phyloP scores from a whole-genome alignment of 2,113 vertebrate genomes.

The Symphodus melops region DNA sequence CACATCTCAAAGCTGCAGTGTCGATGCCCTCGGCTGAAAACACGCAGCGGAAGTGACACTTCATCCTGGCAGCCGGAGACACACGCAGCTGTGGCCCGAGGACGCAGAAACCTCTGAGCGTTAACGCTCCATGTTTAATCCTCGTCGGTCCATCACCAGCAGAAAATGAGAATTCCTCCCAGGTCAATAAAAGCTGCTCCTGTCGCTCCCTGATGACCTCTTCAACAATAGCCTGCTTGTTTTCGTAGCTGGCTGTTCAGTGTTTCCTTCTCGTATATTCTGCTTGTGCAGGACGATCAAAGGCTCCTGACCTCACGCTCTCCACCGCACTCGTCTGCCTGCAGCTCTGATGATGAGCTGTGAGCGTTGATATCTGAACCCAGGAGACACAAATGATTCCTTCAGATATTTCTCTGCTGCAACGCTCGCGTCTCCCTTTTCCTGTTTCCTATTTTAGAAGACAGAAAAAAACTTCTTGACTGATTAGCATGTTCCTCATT shows the following conservation, averaged over 20 bases:
- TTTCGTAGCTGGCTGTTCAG: conserved; percentile 5
- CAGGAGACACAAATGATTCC: too few species aligned
- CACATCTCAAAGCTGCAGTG: not conserved
- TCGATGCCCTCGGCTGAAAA: not conserved
- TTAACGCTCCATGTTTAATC: not conserved
- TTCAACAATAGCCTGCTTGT: conserved; percentile 18
- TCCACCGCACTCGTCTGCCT: too few species aligned
- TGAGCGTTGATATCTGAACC: too few species aligned
- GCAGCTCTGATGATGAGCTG: too few species aligned
- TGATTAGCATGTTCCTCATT: too few species aligned
- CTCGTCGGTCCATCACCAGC: not conserved
- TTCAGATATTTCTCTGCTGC: too few species aligned
- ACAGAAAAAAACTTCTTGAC: too few species aligned
- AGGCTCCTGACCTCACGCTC: not conserved
- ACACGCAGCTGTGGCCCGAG: conserved; percentile 13
- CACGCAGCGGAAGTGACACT: conserved; percentile 36
- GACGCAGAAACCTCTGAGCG: not conserved
- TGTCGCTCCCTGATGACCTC: not conserved
- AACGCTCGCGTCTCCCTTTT: too few species aligned
- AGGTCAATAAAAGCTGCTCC: not conserved
- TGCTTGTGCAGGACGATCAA: conserved; percentile 38
- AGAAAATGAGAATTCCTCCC: not conserved
- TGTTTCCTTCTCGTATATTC: conserved; percentile 11
- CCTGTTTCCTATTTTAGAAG: too few species aligned
- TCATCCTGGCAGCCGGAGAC: not conserved